Evolutionary conservation across 2,888 invertebrate genomes (phyloP), one percentile per base, ranked within the genome.

Genomic region (Neoaliturus tenellus): DNA sequence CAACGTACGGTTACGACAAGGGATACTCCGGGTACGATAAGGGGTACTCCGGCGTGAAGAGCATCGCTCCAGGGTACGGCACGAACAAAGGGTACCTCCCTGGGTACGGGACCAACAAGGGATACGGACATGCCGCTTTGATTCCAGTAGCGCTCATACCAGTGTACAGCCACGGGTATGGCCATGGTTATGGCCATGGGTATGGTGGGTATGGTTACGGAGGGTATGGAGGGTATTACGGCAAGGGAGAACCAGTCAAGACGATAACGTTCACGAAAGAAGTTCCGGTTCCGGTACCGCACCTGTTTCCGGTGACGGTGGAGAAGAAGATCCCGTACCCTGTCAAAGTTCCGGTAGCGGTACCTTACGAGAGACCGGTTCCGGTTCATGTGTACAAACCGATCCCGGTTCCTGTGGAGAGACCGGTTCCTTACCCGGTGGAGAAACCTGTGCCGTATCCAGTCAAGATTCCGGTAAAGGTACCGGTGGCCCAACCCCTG

Each of bases 401-500:
- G 2, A 88, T 88, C 85, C 87, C 88, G 23, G 88, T 88, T 58
- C 85, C 86, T 28, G 88, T 89, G 12, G 88, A 88, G 83, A 88
- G 87, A 69, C 88, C 86, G 35, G 87, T 88, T 17, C 88, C 88
- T 12, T 86, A 87, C 83, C 86, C 88, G 35, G 89, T 89, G 8
- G 88, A 90, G 88, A 89, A 89, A 14, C 89, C 90, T 35, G 90
- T 91, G 0, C 85, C 89, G 82, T 91, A 90, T 84, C 88, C 89
- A 8, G 89, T 90, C 41, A 90, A 87, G 78, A 44, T 75, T 14
- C 87, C 88, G 25, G 88, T 88, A 55, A 88, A 88, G 48, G 87
- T 88, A 10, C 87, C 87, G 28, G 87, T 88, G 28, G 87, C 87
- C 35, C 87, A 87, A 62, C 89, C 88, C 2, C 86, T 88, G 81